A percentile compares a stretch with the other conserved stretches of the same genome.
Evolutionary conservation across 2,797 vertebrate species (phyloP).

Genomic region (Acomys russatus): DNA sequence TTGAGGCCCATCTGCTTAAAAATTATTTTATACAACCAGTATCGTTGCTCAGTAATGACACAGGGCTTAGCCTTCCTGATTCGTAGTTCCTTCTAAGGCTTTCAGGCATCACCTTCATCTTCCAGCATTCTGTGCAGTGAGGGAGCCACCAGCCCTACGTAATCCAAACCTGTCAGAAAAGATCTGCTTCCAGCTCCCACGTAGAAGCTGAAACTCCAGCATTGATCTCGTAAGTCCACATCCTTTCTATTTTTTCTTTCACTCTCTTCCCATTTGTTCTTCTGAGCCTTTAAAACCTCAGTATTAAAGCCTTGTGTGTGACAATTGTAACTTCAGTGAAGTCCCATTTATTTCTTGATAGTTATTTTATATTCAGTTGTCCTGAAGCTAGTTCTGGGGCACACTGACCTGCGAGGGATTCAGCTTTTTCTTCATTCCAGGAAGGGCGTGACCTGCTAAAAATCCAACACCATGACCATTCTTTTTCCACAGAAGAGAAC

Average conservation of each 20-base stretch:
- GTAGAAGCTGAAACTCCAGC: neutral
- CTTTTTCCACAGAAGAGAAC: neutral
- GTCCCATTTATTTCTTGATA: neutral
- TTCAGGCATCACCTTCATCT: neutral
- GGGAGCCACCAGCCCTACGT: neutral
- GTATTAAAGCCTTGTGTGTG: neutral
- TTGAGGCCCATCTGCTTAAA: neutral
- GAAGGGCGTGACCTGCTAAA: neutral
- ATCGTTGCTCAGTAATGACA: neutral
- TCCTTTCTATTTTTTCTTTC: neutral
- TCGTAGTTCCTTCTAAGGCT: neutral
- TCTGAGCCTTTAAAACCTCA: neutral
- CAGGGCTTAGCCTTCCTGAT: neutral
- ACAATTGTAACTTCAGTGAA: constrained; percentile 1
- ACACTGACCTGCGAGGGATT: neutral
- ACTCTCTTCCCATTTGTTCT: neutral
- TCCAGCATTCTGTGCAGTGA: neutral
- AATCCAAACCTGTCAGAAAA: neutral
- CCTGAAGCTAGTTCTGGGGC: neutral
- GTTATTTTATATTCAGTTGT: neutral
- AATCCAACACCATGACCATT: neutral
- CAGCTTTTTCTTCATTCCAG: neutral
- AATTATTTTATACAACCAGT: neutral
- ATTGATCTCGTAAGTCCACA: neutral
- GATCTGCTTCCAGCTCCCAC: neutral